Base-by-base conservation (phyloP, 2,888 invertebrate species). In the Dryobota labecula region DNA sequence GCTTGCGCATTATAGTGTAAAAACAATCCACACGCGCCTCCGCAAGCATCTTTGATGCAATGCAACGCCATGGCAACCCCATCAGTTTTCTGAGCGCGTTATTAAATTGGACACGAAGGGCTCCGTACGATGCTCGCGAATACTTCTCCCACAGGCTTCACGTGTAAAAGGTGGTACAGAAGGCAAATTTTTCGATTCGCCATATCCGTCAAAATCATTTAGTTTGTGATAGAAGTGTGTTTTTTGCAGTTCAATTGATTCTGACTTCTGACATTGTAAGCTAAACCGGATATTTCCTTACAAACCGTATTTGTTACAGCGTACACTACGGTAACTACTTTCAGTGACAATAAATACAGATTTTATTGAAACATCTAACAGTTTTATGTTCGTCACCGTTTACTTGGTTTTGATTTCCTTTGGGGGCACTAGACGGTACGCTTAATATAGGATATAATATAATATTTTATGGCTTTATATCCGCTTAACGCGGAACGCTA, bases 301-400 rank as follows among this genome's bases (percentile, higher is more conserved):
- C 38, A 60, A 57, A 57, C 0, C 38, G 41, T 56, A 30, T 41
- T 58, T 78, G 70, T 56, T 69, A 49, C 7, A 54, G 20, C 54
- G 5, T n/a, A 58, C 49, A 45, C 58, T 45, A 38, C 7, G 20
- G 51, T 75, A 61, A 68, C 56, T 62, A 36, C 27, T 51, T 61
- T 38, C 62, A 62, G 45, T 20, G 65, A 63, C 64, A 73, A 63
- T 80, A 80, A 76, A 80, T 76, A 62, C 9, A 65, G 41, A 69
- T 73, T 83, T 83, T 83, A 83, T 83, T 70, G 74, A 71, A 73
- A 76, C 80, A 83, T 76, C 65, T 73, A 58, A 58, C 58, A 53
- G 36, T 77, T 83, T 83, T 83, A 83, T 70, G 69, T n/a, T 30
- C 62, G 57, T 73, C 62, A 69, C 47, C 70, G 63, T 70, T 66